These are phyloP conservation scores for Ascaphus truei DNA, from an alignment of 2,113 vertebrate genomes.

Conservation along the genomic window DNA sequence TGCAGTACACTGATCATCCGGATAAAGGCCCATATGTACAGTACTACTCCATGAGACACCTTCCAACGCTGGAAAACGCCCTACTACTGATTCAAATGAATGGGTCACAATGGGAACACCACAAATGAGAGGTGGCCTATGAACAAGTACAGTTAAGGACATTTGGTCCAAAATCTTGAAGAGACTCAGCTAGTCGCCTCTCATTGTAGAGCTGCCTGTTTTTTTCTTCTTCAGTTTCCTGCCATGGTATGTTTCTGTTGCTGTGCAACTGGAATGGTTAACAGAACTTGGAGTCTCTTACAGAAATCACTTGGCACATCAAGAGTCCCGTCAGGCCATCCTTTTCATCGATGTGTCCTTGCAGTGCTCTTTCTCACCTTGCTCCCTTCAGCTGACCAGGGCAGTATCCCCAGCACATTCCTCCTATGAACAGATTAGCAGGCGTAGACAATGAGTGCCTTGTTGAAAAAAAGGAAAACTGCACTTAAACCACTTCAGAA, in stretches of 20 bases:
- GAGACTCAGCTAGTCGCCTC: neutral
- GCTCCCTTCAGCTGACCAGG: conserved; percentile 19
- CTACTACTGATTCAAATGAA: no score
- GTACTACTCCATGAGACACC: no score
- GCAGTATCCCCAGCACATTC: conserved; percentile 24
- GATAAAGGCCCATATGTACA: no score
- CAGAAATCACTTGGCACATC: conserved; percentile 18
- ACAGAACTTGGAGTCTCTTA: neutral
- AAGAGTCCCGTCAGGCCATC: conserved; percentile 11
- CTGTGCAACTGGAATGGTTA: neutral
- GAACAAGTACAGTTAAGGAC: no score
- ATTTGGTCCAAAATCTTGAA: no score
- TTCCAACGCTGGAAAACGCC: no score
- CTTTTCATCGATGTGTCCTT: conserved; percentile 30
- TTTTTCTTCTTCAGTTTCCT: neutral
- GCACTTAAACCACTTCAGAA: conserved; percentile 22
- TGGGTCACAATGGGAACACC: no score
- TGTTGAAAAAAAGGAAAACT: conserved; percentile 29
- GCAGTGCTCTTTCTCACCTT: conserved; percentile 32
- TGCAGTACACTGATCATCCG: no score
- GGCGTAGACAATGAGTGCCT: neutral
- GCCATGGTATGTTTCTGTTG: conserved; percentile 3
- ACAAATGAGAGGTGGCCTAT: no score
- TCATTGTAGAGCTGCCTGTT: neutral
- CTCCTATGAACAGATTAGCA: conserved; percentile 15